Base-by-base conservation (phyloP, 2,797 vertebrate species). In the Muraenolepis orangiensis region DNA sequence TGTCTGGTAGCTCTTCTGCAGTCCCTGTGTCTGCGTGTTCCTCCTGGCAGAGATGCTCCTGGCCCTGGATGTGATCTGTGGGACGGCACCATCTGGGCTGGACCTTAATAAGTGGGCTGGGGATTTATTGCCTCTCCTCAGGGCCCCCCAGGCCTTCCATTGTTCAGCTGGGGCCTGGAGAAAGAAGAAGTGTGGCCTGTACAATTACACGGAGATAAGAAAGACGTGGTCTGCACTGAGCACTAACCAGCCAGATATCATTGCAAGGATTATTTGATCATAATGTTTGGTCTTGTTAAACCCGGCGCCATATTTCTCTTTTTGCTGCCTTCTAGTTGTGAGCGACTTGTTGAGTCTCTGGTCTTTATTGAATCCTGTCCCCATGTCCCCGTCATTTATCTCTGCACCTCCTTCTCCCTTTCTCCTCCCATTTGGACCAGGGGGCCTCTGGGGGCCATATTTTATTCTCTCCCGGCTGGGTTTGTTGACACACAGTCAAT, bases 401-500 rank as follows among this genome's bases (percentile, higher is more conserved):
- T 93, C 91, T 92, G 90, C 88, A 81, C 90, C 86, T 91, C 91
- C 91, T 84, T 88, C 92, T 87, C 78, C 85, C 46, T 46, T 92
- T 89, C 90, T 87, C 84, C 89, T 81, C 23, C n/a, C 12, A 8
- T 70, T 2, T 70, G 69, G 69, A 79, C 87, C n/a, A n/a, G 88
- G 88, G 92, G 94, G 92, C 93, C 93, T 88, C 92, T 89, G 91
- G 93, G 91, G 94, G 92, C 85, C 91, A 91, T 92, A 90, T 82
- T 94, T 95, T 92, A 93, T 94, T 94, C 93, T 92, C 88, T 91
- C 92, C 94, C 96, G 96, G 95, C 95, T 96, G 95, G 94, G 93
- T 96, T 95, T 98, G 96, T 98, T 97, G 96, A 98, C 96, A 95
- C 95, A 94, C 92, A 93, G 95, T 95, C 95, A 94, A 95, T 95